A percentile compares a stretch with the other conserved stretches of the same genome.
These are phyloP conservation scores for Plusia festucae DNA, from an alignment of 2,888 invertebrate species.

Conservation along the genomic window DNA sequence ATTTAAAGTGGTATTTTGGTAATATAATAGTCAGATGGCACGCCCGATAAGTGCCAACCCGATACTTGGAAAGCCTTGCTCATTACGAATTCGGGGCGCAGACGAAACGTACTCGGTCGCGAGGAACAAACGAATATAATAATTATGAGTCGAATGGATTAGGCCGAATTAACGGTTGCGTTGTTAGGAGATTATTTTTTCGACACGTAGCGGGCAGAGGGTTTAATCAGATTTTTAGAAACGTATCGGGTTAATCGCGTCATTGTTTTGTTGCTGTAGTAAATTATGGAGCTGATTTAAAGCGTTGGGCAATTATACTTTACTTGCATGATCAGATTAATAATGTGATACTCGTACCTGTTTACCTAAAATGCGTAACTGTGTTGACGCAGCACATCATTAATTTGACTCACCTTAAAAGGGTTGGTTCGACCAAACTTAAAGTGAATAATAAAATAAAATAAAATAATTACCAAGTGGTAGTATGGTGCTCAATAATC, in stretches of 20 bases:
- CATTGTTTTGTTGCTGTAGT: constrained; percentile 40
- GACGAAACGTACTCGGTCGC: constrained; percentile 76
- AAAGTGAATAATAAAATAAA: too few species aligned
- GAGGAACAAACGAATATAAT: constrained; percentile 87
- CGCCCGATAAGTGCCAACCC: constrained; percentile 84
- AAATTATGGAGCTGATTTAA: constrained; percentile 12
- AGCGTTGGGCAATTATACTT: constrained; percentile 23
- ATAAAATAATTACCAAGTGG: too few species aligned
- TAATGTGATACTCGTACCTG: neutral
- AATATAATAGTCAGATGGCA: constrained; percentile 89
- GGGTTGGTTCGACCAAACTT: too few species aligned
- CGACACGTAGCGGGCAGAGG: constrained; percentile 62
- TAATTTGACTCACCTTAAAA: neutral
- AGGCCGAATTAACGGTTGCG: constrained; percentile 79
- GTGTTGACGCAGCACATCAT: neutral
- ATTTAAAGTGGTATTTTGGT: constrained; percentile 88
- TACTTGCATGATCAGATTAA: neutral
- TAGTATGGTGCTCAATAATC: too few species aligned
- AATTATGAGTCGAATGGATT: constrained; percentile 85
- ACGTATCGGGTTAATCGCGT: constrained; percentile 50
- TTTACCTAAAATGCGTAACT: neutral
- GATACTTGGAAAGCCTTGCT: constrained; percentile 86
- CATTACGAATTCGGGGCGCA: constrained; percentile 87
- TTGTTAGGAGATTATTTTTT: constrained; percentile 69
- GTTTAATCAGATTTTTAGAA: constrained; percentile 62